Evolutionary conservation across 2,888 invertebrate species (phyloP), one percentile per base, ranked within the genome.

Genomic region (Craniophora ligustri): DNA sequence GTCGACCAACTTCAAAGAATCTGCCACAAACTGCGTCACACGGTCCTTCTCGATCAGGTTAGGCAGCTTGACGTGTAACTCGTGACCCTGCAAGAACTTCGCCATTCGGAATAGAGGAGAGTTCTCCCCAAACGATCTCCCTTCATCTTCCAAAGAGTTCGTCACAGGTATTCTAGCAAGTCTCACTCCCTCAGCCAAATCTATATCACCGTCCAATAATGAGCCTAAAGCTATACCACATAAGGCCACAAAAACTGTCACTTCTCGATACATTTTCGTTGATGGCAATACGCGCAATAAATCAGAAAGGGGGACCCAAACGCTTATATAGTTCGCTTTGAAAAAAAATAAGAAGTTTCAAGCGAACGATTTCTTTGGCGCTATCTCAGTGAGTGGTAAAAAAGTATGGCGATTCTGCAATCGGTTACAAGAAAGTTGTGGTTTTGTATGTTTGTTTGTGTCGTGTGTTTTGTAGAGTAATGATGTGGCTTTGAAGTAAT

Each of bases 1-100:
- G 64, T 92, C 91, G n/a, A 91, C 88, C n/a, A 88, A 85, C 45
- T 94, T 93, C 67, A 95, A 57, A 0, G 94, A 91, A 51, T 94
- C 94, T 14, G 92, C 85, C 0, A 96, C 84, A 4, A 95, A 94
- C 34, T 93, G 92, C 70, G 95, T 95, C 53, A 96, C 87, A 61
- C 95, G 95, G 14, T 95, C 94, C 67, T 95, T 94, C 6, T 96
- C 96, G 56, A 97, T 91, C 61, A 97, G 84, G 77, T 95, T 96
- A 0, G 95, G 95, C 46, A 97, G 85, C 75, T 95, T 96, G 54
- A 97, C 95, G 76, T 96, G 94, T 11, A 97, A 81, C 79, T 97
- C 97, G 66, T 97, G 96, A 2, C 94, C 95, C 76, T 95, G 94
- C 2, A 97, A 84, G 72, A 97, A 97, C 72, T 94, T 94, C 11